These are phyloP conservation scores for Catharus bicknelli DNA, from an alignment of 2,113 vertebrate species.

Conservation along the genomic window DNA sequence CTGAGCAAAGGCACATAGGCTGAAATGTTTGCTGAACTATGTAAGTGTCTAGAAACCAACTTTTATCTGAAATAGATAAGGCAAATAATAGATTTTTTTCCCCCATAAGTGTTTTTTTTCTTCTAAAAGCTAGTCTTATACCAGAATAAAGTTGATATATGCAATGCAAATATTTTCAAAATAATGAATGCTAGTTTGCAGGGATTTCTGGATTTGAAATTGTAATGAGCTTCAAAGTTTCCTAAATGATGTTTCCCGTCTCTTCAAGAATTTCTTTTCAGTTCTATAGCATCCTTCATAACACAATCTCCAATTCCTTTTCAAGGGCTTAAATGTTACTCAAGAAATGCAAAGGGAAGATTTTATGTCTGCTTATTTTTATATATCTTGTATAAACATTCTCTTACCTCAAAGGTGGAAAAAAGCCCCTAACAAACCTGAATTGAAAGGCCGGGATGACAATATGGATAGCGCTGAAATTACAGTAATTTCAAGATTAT, in stretches of 20 bases:
- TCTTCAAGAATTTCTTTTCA: background rate
- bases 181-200: background rate
- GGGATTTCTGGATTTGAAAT: background rate
- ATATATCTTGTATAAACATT: background rate
- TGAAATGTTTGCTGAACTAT: background rate
- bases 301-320: background rate
- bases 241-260: background rate
- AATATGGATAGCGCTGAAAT: background rate
- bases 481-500: background rate
- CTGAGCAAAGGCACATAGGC: background rate
- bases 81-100: background rate
- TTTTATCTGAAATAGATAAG: background rate
- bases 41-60: background rate
- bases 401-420: background rate
- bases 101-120: rapidly evolving
- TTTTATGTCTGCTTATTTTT: background rate
- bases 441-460: background rate
- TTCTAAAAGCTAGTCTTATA: background rate
- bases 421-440: background rate
- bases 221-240: background rate
- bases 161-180: background rate
- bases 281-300: background rate
- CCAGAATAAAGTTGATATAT: background rate
- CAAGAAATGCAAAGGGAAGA: background rate
- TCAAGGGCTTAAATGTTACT: background rate